Conservation (phyloP, 2,797 vertebrate species). For the Ibycter americanus region DNA sequence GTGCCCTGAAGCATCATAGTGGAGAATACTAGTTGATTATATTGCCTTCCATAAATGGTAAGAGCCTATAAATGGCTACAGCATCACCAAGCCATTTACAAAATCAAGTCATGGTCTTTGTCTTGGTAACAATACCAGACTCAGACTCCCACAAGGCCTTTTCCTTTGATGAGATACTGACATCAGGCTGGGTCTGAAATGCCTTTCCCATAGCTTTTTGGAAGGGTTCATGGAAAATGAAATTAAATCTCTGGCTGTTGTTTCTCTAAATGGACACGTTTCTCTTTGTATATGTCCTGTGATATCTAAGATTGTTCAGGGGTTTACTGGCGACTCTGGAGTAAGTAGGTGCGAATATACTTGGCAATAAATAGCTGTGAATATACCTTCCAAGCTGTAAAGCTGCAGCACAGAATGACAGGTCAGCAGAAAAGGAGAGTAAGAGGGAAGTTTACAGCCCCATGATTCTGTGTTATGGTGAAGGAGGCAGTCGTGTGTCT, state of each 20-base stretch:
- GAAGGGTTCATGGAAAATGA: background rate
- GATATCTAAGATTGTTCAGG: background rate
- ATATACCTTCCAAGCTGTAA: background rate
- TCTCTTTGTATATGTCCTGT: background rate
- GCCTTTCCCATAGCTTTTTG: conserved; percentile 33
- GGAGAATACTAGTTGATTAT: background rate
- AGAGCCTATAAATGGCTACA: background rate
- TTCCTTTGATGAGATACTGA: conserved; percentile 1
- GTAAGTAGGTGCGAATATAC: background rate
- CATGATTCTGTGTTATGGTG: background rate
- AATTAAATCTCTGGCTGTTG: background rate
- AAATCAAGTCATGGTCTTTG: conserved; percentile 11
- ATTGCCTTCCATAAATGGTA: background rate
- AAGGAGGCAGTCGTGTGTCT: background rate
- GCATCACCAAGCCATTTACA: background rate
- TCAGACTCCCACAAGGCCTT: conserved; percentile 2
- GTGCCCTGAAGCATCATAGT: background rate
- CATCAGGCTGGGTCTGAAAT: conserved; percentile 5
- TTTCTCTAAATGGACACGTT: background rate
- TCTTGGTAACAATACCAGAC: conserved; percentile 3
- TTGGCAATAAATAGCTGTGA: background rate
- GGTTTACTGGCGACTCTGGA: background rate
- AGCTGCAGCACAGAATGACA: background rate
- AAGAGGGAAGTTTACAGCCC: background rate
- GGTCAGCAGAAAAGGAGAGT: background rate